Conservation (phyloP, 2,113 vertebrate species). For the Gobius niger region DNA sequence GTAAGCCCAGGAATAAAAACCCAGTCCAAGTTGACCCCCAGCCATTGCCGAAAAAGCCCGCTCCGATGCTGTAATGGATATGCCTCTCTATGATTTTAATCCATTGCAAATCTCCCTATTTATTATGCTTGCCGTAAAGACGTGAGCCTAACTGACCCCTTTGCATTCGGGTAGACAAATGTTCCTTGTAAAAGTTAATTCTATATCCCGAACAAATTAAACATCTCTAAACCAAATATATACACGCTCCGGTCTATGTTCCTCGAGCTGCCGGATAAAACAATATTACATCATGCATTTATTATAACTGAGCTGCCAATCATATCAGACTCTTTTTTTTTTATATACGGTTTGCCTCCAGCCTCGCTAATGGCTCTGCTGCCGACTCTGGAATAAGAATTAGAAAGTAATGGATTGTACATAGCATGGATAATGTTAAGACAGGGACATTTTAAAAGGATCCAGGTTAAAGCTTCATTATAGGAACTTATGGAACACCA, state of each 20-base stretch:
- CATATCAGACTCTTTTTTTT: not conserved
- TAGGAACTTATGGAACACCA: no score
- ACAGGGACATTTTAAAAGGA: no score
- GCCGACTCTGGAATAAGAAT: not conserved
- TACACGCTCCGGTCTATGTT: not conserved
- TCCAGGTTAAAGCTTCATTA: no score
- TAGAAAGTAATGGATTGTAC: not conserved
- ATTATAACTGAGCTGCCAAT: constrained; percentile 5
- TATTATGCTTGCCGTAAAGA: constrained; percentile 40
- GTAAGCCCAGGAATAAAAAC: constrained; percentile 39
- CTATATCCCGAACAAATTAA: constrained; percentile 21
- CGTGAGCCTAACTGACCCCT: constrained; percentile 13
- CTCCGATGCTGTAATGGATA: constrained; percentile 31
- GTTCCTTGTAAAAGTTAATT: constrained; percentile 40
- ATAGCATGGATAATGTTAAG: not conserved
- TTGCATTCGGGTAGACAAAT: constrained; percentile 43
- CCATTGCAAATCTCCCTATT: constrained; percentile 49
- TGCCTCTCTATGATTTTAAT: constrained; percentile 38
- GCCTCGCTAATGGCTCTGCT: constrained; percentile 1
- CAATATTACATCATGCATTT: constrained; percentile 8
- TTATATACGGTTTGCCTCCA: not conserved
- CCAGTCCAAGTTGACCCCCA: constrained; percentile 17
- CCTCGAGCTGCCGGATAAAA: constrained; percentile 1
- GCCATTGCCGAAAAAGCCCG: constrained; percentile 27
- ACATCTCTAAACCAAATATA: constrained; percentile 7